These are phyloP conservation scores for Microplitis manilae DNA, from an alignment of 2,888 invertebrate genomes.

Conservation along the genomic window DNA sequence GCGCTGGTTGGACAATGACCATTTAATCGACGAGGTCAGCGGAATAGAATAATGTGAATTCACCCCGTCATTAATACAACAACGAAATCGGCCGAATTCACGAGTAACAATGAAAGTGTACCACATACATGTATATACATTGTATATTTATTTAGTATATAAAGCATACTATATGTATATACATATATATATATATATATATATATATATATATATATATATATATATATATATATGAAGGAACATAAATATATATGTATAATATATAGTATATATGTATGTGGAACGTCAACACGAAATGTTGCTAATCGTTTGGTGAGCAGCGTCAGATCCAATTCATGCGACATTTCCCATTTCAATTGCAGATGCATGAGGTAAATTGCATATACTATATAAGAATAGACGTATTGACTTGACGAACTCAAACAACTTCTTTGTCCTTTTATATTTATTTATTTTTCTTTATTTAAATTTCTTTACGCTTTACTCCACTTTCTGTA, in stretches of 20 bases:
- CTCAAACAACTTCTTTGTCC: background rate
- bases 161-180: background rate
- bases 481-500: background rate
- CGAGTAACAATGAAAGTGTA: conserved; percentile 10
- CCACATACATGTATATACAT: conserved; percentile 22
- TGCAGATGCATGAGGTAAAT: conserved; percentile 34
- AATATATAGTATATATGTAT: background rate
- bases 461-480: background rate
- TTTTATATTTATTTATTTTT: background rate
- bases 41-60: conserved; percentile 49
- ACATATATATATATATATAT: background rate
- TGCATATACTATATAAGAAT: background rate
- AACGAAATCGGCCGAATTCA: conserved; percentile 12
- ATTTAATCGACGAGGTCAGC: conserved; percentile 49
- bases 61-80: conserved; percentile 32
- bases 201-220: background rate
- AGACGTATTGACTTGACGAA: background rate
- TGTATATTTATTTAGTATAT: conserved; percentile 13
- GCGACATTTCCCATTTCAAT: conserved; percentile 32
- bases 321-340: conserved; percentile 15
- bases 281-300: conserved; percentile 7
- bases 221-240: background rate
- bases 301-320: conserved; percentile 23
- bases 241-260: background rate
- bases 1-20: conserved; percentile 18